A percentile compares a stretch with the other conserved stretches of the same genome.
These are phyloP conservation scores for Pteria penguin DNA, from an alignment of 2,888 invertebrate genomes.

Conservation along the genomic window DNA sequence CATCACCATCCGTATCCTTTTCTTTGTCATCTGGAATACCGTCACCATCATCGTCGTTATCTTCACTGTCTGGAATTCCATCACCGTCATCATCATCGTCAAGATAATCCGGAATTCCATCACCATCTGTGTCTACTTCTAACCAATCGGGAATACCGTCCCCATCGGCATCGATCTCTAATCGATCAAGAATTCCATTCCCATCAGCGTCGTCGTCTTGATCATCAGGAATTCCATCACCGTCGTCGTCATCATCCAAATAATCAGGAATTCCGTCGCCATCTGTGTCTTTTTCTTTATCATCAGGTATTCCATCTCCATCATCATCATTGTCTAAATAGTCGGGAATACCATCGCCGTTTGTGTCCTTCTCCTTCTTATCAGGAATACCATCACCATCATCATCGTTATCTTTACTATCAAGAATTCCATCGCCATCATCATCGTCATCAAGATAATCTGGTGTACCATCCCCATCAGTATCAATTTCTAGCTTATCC, in stretches of 20 bases:
- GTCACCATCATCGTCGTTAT: constrained; percentile 67
- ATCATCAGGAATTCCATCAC: constrained; percentile 69
- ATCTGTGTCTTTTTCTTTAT: constrained; percentile 57
- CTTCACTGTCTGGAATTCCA: constrained; percentile 71
- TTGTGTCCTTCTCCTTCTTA: constrained; percentile 63
- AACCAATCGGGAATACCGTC: constrained; percentile 70
- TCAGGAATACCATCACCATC: constrained; percentile 75
- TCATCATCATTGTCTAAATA: constrained; percentile 66
- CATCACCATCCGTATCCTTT: constrained; percentile 71
- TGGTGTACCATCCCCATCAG: constrained; percentile 73
- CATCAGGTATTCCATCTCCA: constrained; percentile 68
- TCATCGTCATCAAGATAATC: constrained; percentile 58
- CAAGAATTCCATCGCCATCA: constrained; percentile 68
- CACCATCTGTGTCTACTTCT: constrained; percentile 60
- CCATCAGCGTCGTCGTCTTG: constrained; percentile 64
- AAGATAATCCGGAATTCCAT: constrained; percentile 64
- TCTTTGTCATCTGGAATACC: constrained; percentile 60
- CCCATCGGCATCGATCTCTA: constrained; percentile 57
- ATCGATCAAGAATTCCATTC: constrained; percentile 60
- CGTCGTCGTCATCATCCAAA: constrained; percentile 66
- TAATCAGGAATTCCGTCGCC: constrained; percentile 67
- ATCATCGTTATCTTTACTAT: constrained; percentile 54
- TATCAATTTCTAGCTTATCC: constrained; percentile 66
- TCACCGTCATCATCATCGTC: constrained; percentile 68
- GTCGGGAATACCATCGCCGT: constrained; percentile 76